These are phyloP conservation scores for Indicator maculatus DNA, from an alignment of 2,113 vertebrate genomes.

Conservation along the genomic window DNA sequence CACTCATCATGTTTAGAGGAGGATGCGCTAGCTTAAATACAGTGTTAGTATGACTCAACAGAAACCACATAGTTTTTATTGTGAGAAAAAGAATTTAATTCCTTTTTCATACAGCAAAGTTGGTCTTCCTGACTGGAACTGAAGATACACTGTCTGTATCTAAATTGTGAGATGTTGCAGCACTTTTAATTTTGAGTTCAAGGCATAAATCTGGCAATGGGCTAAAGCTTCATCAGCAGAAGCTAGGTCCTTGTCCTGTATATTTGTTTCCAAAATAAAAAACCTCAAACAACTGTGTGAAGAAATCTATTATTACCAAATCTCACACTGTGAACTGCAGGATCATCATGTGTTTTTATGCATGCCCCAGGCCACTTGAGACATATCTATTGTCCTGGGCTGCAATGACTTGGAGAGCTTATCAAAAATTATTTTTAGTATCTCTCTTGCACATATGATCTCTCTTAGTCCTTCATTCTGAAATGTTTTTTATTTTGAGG, in stretches of 20 bases:
- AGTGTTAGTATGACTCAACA: neutral
- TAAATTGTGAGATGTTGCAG: fast-evolving
- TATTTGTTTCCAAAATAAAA: neutral
- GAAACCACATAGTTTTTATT: neutral
- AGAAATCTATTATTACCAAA: neutral
- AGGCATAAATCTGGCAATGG: neutral
- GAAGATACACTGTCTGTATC: fast-evolving
- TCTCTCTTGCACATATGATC: neutral
- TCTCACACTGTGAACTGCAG: neutral
- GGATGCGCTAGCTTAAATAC: neutral
- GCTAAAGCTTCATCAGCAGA: neutral
- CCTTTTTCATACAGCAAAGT: neutral
- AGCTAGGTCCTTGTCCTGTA: neutral
- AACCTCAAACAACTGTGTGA: fast-evolving
- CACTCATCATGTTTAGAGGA: neutral
- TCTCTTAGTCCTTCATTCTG: neutral
- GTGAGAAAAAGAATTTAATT: neutral
- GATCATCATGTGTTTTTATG: neutral
- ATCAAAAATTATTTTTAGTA: neutral
- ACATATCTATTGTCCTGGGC: neutral
- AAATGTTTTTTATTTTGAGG: neutral
- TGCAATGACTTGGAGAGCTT: neutral
- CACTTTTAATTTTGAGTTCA: neutral
- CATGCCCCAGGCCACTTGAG: neutral
- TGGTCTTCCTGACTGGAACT: neutral